Evolutionary conservation across 2,888 invertebrate genomes (phyloP), one percentile per base, ranked within the genome.

Genomic region (Pollenia angustigena): DNA sequence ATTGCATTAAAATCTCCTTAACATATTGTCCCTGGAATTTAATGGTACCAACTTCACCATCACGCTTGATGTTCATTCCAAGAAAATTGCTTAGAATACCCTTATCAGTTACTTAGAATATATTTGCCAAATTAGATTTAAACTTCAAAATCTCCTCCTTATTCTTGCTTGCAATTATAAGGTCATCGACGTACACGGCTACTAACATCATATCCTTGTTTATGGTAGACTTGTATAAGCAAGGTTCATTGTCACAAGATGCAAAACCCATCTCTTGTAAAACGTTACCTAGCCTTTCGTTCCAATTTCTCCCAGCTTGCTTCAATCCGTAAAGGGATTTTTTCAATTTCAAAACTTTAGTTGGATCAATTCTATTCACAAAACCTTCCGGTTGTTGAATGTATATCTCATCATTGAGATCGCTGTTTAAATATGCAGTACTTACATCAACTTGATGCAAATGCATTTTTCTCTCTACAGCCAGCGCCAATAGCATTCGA

Each of bases 291-390:
- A 89, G 72, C 56, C 87, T 88, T 10, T 58, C 56, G 54, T 90
- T 89, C 89, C 89, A 90, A 40, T 90, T 87, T 7, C 89, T 82
- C 1, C 89, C 88, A 1, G 87, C 80, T 58, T 90, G 90, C 64
- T 89, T 89, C 14, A 90, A 76, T 2, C 89, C 89, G 56, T 90
- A 89, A 3, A 90, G 64, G 0, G 88, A 83, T 66, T 89, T 90
- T 7, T 88, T 81, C 7, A 89, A 78, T 52, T 79, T 87, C 3
- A 87, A 44, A 14, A 88, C 87, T 23, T 71, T 79, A 8, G 80
- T 18, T 9, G 81, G 75, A 54, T 71, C 40, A 12, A 12, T 60
- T 6, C 48, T n/a, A 56, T 78, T 58, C 11, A 58, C 62, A 56
- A 82, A 89, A n/a, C 62, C 32, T 56, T 88, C 78, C 10, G 85